Conservation (phyloP, 2,113 vertebrate genomes). For the Platycercus adscitus region DNA sequence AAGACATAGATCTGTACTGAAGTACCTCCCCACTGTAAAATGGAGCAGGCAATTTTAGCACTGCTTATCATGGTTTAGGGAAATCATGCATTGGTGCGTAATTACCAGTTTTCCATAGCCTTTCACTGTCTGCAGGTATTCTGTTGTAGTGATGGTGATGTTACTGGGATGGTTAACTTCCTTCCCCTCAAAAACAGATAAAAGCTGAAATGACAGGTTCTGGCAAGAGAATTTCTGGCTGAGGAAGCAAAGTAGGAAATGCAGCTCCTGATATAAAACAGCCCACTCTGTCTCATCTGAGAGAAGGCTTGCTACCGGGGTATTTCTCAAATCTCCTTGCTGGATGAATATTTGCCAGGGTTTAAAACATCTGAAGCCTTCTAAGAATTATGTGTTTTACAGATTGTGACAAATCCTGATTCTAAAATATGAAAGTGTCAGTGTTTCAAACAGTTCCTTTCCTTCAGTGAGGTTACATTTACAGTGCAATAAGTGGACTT, state of each 20-base stretch:
- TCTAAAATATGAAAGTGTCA: not conserved
- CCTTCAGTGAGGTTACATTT: not conserved
- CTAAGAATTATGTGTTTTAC: conserved; percentile 16
- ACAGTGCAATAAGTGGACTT: not conserved
- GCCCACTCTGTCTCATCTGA: conserved; percentile 20
- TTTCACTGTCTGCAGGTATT: not conserved
- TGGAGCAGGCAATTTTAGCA: not conserved
- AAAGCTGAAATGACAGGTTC: conserved; percentile 44
- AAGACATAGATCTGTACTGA: not conserved
- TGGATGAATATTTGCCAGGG: not conserved
- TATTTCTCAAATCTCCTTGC: conserved; percentile 6
- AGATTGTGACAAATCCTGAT: conserved; percentile 4
- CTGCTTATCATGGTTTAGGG: not conserved
- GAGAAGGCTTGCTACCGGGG: not conserved
- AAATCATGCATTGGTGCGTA: not conserved
- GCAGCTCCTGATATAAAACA: conserved; percentile 31
- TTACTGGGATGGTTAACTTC: conserved; percentile 21
- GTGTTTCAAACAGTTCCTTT: not conserved
- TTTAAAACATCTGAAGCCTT: conserved; percentile 27
- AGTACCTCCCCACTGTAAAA: not conserved
- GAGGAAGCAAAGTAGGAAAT: conserved; percentile 42
- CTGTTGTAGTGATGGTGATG: not conserved
- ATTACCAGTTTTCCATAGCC: not conserved
- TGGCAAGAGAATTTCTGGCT: conserved; percentile 50
- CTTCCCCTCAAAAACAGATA: not conserved